These are phyloP conservation scores for Marisa cornuarietis DNA, from an alignment of 1,140 invertebrate genomes.

Conservation along the genomic window DNA sequence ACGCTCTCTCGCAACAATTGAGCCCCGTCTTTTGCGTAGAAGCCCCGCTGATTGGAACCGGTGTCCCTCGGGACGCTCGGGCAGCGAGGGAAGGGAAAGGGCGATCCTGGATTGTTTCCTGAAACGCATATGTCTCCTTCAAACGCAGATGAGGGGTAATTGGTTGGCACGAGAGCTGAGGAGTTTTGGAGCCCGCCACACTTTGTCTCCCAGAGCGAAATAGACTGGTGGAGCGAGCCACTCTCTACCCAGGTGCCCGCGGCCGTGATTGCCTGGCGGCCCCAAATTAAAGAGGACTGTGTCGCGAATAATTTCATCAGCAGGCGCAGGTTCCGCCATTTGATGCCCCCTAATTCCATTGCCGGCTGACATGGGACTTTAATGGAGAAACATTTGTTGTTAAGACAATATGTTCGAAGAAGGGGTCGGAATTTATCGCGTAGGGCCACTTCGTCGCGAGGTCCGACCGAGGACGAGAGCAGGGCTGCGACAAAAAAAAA, in stretches of 20 bases:
- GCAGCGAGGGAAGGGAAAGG: neutral
- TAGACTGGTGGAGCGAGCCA: too few relatives aligned
- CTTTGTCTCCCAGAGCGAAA: too few relatives aligned
- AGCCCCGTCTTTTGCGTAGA: constrained; percentile 8
- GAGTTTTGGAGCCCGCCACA: neutral
- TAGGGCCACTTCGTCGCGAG: constrained; percentile 1
- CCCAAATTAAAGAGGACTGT: constrained; percentile 27
- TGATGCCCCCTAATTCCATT: constrained; percentile 32
- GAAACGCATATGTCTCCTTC: constrained; percentile 29
- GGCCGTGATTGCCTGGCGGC: constrained; percentile 20
- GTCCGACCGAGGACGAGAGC: neutral
- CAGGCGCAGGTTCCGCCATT: constrained; percentile 16
- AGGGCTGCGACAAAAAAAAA: neutral
- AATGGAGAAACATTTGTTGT: constrained; percentile 31
- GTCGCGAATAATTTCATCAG: constrained; percentile 28
- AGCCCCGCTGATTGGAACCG: constrained; percentile 22
- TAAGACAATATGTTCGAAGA: constrained; percentile 33
- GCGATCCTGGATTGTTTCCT: constrained; percentile 17
- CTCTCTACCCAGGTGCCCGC: too few relatives aligned
- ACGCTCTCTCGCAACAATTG: constrained; percentile 15
- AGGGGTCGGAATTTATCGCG: constrained; percentile 20
- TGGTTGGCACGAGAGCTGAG: constrained; percentile 16
- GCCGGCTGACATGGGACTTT: constrained; percentile 28
- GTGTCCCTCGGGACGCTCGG: neutral
- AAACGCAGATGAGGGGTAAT: constrained; percentile 26